phyloP scores from a whole-genome alignment of 1,140 invertebrate species.

The Lasioglossum baleicum region DNA sequence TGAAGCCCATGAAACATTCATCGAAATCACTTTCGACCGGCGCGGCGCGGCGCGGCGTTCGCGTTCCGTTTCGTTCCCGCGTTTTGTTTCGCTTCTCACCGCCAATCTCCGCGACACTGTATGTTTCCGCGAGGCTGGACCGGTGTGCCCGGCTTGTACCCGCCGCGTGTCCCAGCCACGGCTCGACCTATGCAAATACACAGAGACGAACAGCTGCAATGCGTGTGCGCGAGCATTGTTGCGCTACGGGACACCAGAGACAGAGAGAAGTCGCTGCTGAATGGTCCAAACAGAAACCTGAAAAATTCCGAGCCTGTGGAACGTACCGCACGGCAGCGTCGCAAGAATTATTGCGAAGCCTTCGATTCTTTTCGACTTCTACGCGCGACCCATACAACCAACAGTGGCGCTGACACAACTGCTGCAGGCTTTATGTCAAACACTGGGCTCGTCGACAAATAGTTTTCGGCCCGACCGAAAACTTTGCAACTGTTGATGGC shows the following conservation, averaged over 20 bases:
- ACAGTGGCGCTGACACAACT: no score
- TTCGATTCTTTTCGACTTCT: no score
- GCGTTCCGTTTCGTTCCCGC: background rate
- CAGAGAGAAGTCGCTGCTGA: background rate
- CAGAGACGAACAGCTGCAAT: constrained; percentile 1
- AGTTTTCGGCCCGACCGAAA: no score
- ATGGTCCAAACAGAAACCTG: background rate
- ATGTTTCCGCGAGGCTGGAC: background rate
- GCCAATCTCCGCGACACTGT: background rate
- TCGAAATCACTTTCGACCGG: constrained; percentile 5
- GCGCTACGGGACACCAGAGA: background rate
- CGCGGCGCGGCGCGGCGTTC: no score
- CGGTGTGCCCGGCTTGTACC: background rate
- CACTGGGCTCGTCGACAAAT: no score
- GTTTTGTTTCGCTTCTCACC: background rate
- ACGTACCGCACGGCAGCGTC: no score
- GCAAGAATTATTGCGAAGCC: no score
- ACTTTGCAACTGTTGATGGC: no score
- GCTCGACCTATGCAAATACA: background rate
- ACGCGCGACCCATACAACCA: no score
- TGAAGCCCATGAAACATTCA: background rate
- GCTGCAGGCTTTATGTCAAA: no score
- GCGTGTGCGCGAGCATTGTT: constrained; percentile 1
- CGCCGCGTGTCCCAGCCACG: background rate
- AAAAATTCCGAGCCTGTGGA: background rate